These are phyloP conservation scores for Pseudolycoriella hygida DNA, from an alignment of 2,888 invertebrate genomes.

Conservation along the genomic window DNA sequence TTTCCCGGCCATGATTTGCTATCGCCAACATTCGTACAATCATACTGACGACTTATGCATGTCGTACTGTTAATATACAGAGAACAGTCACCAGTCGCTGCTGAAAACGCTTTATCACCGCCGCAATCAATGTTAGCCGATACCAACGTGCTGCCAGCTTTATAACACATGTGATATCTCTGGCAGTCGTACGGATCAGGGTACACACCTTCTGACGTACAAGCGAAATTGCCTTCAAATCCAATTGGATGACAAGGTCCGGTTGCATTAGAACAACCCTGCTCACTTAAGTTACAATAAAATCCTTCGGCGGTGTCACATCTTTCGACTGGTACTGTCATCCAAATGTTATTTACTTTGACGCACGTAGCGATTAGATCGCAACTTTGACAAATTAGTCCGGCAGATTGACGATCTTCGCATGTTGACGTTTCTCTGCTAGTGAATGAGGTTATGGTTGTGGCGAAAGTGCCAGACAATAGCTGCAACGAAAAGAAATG, in stretches of 20 bases:
- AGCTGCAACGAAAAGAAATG: not conserved
- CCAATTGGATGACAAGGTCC: conserved; percentile 28
- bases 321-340: conserved; percentile 25
- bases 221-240: conserved; percentile 25
- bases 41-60: conserved; percentile 20
- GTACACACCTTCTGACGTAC: conserved; percentile 25
- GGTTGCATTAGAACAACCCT: conserved; percentile 22
- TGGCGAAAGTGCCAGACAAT: not conserved
- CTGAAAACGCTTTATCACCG: conserved; percentile 23
- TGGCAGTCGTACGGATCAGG: conserved; percentile 29
- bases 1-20: conserved; percentile 24
- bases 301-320: conserved; percentile 23
- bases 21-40: conserved; percentile 21
- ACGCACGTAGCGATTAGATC: conserved; percentile 25
- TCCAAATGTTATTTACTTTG: conserved; percentile 22
- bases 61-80: conserved; percentile 17
- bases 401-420: conserved; percentile 20
- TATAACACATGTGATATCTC: conserved; percentile 27
- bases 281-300: conserved; percentile 22
- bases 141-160: conserved; percentile 19
- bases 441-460: not conserved
- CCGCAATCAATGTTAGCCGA: conserved; percentile 25
- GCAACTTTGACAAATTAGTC: conserved; percentile 26
- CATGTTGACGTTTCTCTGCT: conserved; percentile 23
- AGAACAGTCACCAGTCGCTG: conserved; percentile 23